Evolutionary conservation across 2,113 vertebrate species (phyloP).

Genomic region (Condylura cristata): DNA sequence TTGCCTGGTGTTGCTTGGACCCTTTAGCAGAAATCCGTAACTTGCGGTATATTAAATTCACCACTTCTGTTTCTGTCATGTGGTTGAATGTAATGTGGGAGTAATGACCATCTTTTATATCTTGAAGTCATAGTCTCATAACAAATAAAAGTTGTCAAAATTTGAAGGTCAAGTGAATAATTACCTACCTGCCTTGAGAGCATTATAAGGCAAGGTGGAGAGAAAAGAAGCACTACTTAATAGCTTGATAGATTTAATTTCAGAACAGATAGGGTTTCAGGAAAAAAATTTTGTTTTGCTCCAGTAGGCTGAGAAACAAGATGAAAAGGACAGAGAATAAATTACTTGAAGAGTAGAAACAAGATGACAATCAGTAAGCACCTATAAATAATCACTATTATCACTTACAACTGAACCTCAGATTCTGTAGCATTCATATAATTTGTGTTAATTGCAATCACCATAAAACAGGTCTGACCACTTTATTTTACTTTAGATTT

Average conservation of each 20-base stretch:
- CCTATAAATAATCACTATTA: background rate
- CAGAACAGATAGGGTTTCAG: slow-evolving; percentile 35
- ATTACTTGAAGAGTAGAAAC: slow-evolving; percentile 25
- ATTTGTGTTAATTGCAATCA: slow-evolving; percentile 5
- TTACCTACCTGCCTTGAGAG: slow-evolving; percentile 18
- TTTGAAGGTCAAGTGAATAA: slow-evolving; percentile 58
- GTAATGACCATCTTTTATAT: background rate
- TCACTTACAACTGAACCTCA: background rate
- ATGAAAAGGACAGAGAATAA: background rate
- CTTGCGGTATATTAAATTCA: background rate
- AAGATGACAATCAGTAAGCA: slow-evolving; percentile 31
- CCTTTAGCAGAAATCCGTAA: background rate
- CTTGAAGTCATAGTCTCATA: slow-evolving; percentile 41
- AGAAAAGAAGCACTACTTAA: background rate
- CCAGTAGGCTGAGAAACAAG: background rate
- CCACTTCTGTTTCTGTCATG: slow-evolving; percentile 21
- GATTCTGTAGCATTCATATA: background rate
- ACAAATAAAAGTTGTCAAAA: slow-evolving; percentile 59
- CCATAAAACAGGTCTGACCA: background rate
- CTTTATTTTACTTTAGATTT: slow-evolving; percentile 38
- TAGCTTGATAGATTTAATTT: slow-evolving; percentile 41
- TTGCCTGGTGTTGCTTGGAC: background rate
- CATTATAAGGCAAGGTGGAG: background rate
- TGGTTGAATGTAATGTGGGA: background rate
- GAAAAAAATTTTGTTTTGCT: slow-evolving; percentile 4